Conservation (phyloP, 2,113 vertebrate species). For the Psilopogon haemacephalus region DNA sequence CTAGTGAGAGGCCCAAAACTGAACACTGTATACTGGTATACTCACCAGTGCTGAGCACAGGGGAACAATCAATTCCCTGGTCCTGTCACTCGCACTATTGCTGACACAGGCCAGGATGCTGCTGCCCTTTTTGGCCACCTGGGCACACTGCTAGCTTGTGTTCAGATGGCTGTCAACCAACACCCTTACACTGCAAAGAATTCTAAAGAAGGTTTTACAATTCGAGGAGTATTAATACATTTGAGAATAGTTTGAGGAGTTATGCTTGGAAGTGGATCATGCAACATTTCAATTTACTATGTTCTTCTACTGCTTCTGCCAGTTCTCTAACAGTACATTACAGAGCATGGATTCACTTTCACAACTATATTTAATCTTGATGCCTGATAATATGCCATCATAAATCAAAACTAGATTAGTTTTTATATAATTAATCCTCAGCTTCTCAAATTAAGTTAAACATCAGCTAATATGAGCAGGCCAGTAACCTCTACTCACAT, state of each 20-base stretch:
- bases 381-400: background rate
- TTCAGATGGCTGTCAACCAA: no score
- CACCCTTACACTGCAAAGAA: background rate
- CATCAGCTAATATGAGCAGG: background rate
- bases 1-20: no score
- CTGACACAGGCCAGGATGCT: no score
- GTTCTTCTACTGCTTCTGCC: background rate
- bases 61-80: no score
- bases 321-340: background rate
- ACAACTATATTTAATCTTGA: background rate
- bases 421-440: background rate
- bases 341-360: background rate
- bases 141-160: no score
- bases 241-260: background rate
- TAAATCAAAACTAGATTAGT: conserved; percentile 13
- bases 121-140: no score
- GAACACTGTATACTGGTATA: no score
- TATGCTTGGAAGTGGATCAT: background rate
- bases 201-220: background rate
- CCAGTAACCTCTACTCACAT: background rate
- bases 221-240: background rate
- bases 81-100: no score
- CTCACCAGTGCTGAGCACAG: no score
- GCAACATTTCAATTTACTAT: background rate
- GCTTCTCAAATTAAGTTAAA: background rate